Evolutionary conservation across 2,113 vertebrate genomes (phyloP).

Genomic region (Jaculus jaculus): DNA sequence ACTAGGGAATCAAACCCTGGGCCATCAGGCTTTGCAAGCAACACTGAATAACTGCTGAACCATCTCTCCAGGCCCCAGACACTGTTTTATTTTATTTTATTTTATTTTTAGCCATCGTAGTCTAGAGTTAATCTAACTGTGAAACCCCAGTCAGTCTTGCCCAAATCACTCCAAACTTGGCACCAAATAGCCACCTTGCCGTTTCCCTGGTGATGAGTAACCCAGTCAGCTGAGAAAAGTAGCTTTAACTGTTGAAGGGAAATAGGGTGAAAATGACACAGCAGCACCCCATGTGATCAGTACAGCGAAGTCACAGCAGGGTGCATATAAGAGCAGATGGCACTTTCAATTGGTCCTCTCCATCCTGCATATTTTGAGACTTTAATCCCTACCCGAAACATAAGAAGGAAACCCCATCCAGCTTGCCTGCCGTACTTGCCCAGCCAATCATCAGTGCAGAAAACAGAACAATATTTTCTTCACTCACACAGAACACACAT

Average conservation of each 20-base stretch:
- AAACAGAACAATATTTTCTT: background rate
- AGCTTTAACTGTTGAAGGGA: background rate
- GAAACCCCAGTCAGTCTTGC: background rate
- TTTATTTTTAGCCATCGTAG: background rate
- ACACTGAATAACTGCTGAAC: too few relatives aligned
- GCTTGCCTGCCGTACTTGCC: background rate
- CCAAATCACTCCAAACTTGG: background rate
- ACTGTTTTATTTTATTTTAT: too few relatives aligned
- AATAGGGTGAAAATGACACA: background rate
- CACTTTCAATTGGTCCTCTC: background rate
- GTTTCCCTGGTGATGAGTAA: background rate
- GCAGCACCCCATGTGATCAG: background rate
- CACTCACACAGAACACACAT: background rate
- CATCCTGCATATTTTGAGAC: background rate
- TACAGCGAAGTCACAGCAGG: background rate
- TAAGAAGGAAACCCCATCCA: background rate
- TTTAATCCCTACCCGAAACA: background rate
- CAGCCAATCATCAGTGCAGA: background rate
- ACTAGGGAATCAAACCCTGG: too few relatives aligned
- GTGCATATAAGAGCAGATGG: background rate
- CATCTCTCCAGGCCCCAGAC: too few relatives aligned
- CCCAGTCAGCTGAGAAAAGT: background rate
- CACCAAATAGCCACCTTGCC: accelerated
- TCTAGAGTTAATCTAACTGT: background rate
- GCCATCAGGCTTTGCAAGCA: too few relatives aligned